Percentiles rank a stretch among this genome's conserved stretches.
phyloP scores from a whole-genome alignment of 2,888 invertebrate genomes.

The Ornithoptera alexandrae region DNA sequence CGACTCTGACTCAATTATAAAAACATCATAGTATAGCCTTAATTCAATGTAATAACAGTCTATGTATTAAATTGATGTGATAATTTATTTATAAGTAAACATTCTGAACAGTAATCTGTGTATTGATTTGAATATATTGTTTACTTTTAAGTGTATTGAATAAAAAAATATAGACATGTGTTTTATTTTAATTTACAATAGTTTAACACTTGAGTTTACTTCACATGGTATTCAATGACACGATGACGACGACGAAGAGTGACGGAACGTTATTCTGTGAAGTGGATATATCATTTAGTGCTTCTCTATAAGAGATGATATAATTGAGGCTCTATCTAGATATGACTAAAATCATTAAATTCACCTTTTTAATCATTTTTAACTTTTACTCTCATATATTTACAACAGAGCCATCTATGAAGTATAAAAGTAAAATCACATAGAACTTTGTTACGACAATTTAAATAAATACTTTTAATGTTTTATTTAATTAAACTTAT shows the following conservation, averaged over 20 bases:
- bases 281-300: too few relatives aligned
- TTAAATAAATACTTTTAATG: not conserved
- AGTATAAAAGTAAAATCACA: constrained; percentile 5
- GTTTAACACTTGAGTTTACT: too few relatives aligned
- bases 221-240: too few relatives aligned
- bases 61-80: constrained; percentile 19
- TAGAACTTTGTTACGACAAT: constrained; percentile 21
- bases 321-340: not conserved
- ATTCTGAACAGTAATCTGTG: constrained; percentile 12
- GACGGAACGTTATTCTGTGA: too few relatives aligned
- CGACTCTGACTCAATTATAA: not conserved
- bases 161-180: constrained; percentile 9
- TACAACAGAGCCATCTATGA: constrained; percentile 15
- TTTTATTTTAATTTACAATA: too few relatives aligned
- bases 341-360: not conserved
- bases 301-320: not conserved
- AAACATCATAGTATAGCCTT: not conserved
- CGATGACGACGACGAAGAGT: too few relatives aligned
- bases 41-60: constrained; percentile 25
- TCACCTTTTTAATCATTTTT: not conserved
- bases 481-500: not conserved
- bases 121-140: not conserved
- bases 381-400: not conserved
- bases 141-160: constrained; percentile 22
- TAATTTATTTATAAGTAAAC: constrained; percentile 24